Evolutionary conservation across 2,797 vertebrate genomes (phyloP), one percentile per base, ranked within the genome.

Genomic region (Sebastes oblongus): DNA sequence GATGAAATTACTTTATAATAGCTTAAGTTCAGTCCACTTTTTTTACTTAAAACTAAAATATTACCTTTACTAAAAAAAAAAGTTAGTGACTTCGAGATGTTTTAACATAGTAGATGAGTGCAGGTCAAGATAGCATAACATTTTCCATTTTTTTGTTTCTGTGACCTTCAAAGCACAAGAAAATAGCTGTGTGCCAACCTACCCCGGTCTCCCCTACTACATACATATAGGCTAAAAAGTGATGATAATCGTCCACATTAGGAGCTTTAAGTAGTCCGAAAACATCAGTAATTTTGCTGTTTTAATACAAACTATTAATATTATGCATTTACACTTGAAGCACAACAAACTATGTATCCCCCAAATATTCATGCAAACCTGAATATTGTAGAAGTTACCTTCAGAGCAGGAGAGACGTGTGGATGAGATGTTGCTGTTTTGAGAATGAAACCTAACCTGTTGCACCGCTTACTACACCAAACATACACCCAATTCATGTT

Each of bases 381-480:
- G 14, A 11, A 5, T 46, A 22, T 42, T 27, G 39, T 42, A 42
- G 20, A 4, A 36, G 1, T 90, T 85, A 88, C 86, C 80, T 92
- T 84, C 30, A 84, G 82, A 59, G 60, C 32, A 66, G 88, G 32
- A 62, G 74, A 82, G 56, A 77, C 27, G 66, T 77, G 83, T 81
- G 32, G 61, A 55, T 39, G 65, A 4, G 4, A 55, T 54, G 85
- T 81, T 65, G 83, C 82, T 84, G 89, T 88, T 85, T 75, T 86
- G 90, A 46, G 16, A 46, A 20, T 29, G 42, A 67, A 82, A 72
- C 77, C 4, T 20, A 42, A 6, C 32, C 46, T 11, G 36, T 6
- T 92, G 91, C 91, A 82, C 77, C 60, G 82, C 85, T 93, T 88
- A 92, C 55, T 77, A 64, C 20, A 39, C 36, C 36, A 39, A 39